These are phyloP conservation scores for Capromys pilorides DNA, from an alignment of 2,797 vertebrate genomes.

Conservation along the genomic window DNA sequence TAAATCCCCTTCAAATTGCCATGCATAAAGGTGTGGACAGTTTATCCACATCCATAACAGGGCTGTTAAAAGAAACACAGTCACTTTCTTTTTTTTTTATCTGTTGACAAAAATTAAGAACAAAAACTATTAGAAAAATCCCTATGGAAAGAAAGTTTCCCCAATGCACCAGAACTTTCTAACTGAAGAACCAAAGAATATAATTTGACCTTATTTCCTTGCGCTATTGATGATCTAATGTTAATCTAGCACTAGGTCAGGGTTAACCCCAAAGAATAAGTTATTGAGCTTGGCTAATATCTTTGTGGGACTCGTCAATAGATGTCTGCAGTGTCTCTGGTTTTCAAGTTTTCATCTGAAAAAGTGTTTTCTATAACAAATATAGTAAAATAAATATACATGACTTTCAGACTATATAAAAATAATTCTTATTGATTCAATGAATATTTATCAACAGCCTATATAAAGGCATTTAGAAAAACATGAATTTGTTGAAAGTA, in stretches of 20 bases:
- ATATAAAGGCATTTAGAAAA: constrained; percentile 5
- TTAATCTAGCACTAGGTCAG: constrained; percentile 73
- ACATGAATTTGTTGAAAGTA: background rate
- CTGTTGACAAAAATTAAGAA: background rate
- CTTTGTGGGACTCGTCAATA: constrained; percentile 67
- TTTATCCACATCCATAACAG: background rate
- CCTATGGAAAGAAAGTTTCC: constrained; percentile 17
- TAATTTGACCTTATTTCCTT: constrained; percentile 58
- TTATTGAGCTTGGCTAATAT: constrained; percentile 73
- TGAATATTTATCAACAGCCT: constrained; percentile 20
- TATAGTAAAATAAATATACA: constrained; percentile 2
- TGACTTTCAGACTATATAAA: background rate
- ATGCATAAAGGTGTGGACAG: background rate
- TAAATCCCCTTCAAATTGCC: background rate
- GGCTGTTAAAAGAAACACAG: background rate
- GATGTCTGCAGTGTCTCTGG: constrained; percentile 33
- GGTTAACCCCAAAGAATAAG: constrained; percentile 78
- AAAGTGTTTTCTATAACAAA: constrained; percentile 52
- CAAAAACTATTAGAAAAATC: background rate
- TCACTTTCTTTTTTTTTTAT: background rate
- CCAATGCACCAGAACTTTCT: constrained; percentile 37
- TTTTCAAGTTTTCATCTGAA: constrained; percentile 45
- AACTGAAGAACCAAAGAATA: constrained; percentile 44
- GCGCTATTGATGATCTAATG: constrained; percentile 61
- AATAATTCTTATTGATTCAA: constrained; percentile 26